A percentile compares a stretch with the other conserved stretches of the same genome.
Evolutionary conservation across 2,888 invertebrate genomes (phyloP).

Genomic region (Philereme transversata): DNA sequence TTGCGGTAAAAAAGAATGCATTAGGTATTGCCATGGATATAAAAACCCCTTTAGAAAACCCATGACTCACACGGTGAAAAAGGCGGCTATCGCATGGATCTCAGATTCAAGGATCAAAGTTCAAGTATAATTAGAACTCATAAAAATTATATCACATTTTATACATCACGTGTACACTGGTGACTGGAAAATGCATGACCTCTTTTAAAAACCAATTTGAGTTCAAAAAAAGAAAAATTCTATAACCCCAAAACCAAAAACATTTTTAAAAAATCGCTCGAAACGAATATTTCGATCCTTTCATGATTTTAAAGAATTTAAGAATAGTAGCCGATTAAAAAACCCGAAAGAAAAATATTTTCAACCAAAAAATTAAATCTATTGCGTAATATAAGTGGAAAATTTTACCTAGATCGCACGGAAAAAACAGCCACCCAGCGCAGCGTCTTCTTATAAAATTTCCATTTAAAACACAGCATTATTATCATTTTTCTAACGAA

Average conservation of each 20-base stretch:
- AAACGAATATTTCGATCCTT: neutral
- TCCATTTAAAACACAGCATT: slow-evolving; percentile 80
- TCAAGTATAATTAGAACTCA: slow-evolving; percentile 5
- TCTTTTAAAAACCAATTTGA: neutral
- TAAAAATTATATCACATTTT: neutral
- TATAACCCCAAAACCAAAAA: no score
- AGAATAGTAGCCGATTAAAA: neutral
- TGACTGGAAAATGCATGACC: neutral
- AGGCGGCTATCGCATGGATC: slow-evolving; percentile 1
- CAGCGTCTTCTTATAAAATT: slow-evolving; percentile 76
- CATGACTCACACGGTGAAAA: slow-evolving; percentile 6
- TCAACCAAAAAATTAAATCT: slow-evolving; percentile 20
- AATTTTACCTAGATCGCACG: slow-evolving; percentile 57
- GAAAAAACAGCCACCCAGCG: slow-evolving; percentile 73
- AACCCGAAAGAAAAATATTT: slow-evolving; percentile 24
- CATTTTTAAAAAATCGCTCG: no score
- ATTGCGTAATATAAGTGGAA: slow-evolving; percentile 65
- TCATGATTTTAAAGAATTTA: neutral
- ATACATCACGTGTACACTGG: neutral
- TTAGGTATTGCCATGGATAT: neutral
- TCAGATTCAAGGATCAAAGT: slow-evolving; percentile 19
- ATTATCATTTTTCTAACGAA: slow-evolving; percentile 82
- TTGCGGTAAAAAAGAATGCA: neutral
- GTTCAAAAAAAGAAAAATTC: neutral
- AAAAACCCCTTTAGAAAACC: neutral